Evolutionary conservation across 2,797 vertebrate species (phyloP), one percentile per base, ranked within the genome.

Genomic region (Acanthopagrus latus): DNA sequence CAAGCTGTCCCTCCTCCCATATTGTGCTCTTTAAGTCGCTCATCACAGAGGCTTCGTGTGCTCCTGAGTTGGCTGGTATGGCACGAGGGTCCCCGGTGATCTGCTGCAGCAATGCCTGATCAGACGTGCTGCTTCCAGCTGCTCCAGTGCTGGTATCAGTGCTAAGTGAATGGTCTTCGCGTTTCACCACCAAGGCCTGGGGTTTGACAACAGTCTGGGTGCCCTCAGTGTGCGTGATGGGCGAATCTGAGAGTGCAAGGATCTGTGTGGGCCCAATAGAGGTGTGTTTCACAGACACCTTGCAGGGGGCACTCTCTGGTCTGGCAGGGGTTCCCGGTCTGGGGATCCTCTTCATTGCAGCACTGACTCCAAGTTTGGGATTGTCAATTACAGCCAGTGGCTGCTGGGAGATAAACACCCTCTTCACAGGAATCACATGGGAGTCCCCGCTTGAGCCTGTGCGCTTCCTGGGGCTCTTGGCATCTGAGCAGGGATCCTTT

Each of bases 381-480:
- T 92, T 87, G 90, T 97, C 96, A 38, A 86, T 9, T 56, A 88
- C 64, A 80, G 89, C 89, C 72, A 92, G 52, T 64, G 96, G 93
- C 88, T 96, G 95, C 90, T 97, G 97, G 80, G 96, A 97, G 92
- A 98, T 96, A 64, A 98, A 96, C 67, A 97, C 97, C 85, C 98
- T 97, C 93, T 99, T 99, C 66, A 98, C 92, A 65, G 98, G 98
- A 83, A 97, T 97, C 64, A 96, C 93, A 83, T 97, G 97, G 48
- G 96, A 93, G 78, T 99, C 98, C 85, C 96, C 95, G 23, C 93
- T 88, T 3, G 94, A 85, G 85, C 96, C 95, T 82, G 93, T 94
- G 81, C 98, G 96, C 92, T 99, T 99, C 86, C 98, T 95, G 68
- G 97, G 97, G 92, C 96, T 97, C 93, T 96, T 97, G 84, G 92